Evolutionary conservation across 2,113 vertebrate genomes (phyloP).

Genomic region (Ploceus nigricollis): DNA sequence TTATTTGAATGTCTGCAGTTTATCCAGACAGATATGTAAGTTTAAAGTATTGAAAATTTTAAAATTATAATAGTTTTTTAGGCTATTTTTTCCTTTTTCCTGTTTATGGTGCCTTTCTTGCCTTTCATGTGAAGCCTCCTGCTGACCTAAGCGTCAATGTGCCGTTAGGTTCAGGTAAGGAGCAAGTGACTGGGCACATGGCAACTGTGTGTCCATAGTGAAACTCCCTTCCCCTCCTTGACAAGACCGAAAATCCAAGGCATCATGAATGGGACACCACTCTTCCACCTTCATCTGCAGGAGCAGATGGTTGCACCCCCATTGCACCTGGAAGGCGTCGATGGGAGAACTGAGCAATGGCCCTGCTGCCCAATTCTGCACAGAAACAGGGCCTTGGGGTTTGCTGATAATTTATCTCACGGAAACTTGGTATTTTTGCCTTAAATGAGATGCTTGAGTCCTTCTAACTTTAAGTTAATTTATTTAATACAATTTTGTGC

Average conservation of each 20-base stretch:
- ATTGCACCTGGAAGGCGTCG: background rate
- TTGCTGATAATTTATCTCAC: slow-evolving; percentile 81
- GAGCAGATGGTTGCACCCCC: background rate
- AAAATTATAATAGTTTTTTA: slow-evolving; percentile 16
- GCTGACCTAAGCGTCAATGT: slow-evolving; percentile 27
- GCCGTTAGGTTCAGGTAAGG: slow-evolving; percentile 2
- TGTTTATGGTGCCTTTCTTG: slow-evolving; percentile 83
- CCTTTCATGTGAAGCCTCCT: slow-evolving; percentile 62
- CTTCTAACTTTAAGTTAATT: slow-evolving; percentile 88
- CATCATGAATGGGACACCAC: background rate
- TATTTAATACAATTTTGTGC: slow-evolving; percentile 87
- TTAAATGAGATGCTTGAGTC: slow-evolving; percentile 90
- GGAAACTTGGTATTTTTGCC: slow-evolving; percentile 84
- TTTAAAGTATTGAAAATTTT: slow-evolving; percentile 35
- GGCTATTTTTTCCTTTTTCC: slow-evolving; percentile 39
- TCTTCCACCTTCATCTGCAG: background rate
- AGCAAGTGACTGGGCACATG: background rate
- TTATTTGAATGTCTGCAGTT: slow-evolving; percentile 64
- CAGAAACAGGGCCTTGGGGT: background rate
- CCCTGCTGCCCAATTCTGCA: background rate
- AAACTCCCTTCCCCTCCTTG: slow-evolving; percentile 6
- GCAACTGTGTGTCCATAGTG: background rate
- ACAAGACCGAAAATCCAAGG: slow-evolving; percentile 5
- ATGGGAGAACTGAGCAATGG: background rate
- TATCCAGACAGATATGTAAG: slow-evolving; percentile 49